Evolutionary conservation across 2,113 vertebrate genomes (phyloP), one percentile per base, ranked within the genome.

Genomic region (Rhabdomys dilectus): DNA sequence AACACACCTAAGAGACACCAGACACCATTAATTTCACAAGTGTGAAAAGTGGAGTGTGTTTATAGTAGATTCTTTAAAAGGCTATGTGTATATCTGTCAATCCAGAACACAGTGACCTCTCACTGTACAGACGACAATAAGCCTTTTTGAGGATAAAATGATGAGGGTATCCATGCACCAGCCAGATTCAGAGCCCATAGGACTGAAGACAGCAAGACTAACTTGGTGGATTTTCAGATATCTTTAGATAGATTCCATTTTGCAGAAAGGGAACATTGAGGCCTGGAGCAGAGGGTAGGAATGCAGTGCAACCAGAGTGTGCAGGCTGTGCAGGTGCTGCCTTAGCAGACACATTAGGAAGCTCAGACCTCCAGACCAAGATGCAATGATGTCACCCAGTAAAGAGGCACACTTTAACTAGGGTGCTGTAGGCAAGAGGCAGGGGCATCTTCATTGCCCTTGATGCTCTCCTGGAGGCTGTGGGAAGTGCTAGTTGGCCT

Each of bases 231-330:
- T 86, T 68, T 93, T 92, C 84, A 93, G 96, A 93, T 56, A 80
- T 17, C 53, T 97, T 98, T 97, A 56, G 62, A 81, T 68, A 68
- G 76, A 21, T 89, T 68, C 77, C 89, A 51, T 94, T 93, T 91
- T 89, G 70, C 64, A 89, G 48, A 72, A 73, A 56, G 72, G 51
- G 92, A 62, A 87, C 84, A 58, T n/a, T 48, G 58, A 81, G 56
- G 76, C 73, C 72, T 68, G 64, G 36, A 39, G 75, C 91, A 73
- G 56, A 45, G 75, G 29, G 45, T 34, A 62, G 36, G 58, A 26
- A 51, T 16, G 31, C 48, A 36, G 75, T 36, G 15, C 39, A 92
- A 91, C 21, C 58, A 51, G 80, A 73, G 45, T 45, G n/a, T 70
- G 8, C 2, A 75, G 76, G 78, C 86, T 22, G 45, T 39, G 82